Evolutionary conservation across 23 tunicate species (phyloP), one percentile per base, ranked within the genome.

Genomic region (Halocynthia roretzi): DNA sequence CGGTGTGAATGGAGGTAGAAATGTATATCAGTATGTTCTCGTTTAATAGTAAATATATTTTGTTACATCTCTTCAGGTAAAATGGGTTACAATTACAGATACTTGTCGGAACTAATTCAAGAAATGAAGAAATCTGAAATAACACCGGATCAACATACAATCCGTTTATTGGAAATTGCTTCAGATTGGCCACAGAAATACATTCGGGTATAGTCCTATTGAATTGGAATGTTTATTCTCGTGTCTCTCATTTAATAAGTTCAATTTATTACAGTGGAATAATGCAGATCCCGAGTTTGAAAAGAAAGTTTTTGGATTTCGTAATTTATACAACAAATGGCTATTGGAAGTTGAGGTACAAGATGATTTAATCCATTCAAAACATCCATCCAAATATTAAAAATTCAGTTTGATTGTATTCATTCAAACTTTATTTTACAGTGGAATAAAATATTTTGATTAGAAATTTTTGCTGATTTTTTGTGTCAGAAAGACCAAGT

Each of bases 151-250:
- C 52, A 48, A n/a, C 52, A 71, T 17, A 20, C 77, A 22, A 68
- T 87, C 10, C 15, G 44, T 58, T 17, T 71, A 14, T 57, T 87
- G 31, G 93, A 87, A 71, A 87, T 68, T 52, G 83, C 93, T 15
- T 67, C 83, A 8, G 80, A 49, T 8, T 76, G 76, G 71, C 93
- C 93, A 10, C 62, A 77, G 53, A 76, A 76, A 44, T 87, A 87
- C 68, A 77, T 77, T 22, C 71, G 86, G 78, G 78, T 74, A 54
- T 54, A 20, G 15, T 54, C 44, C 44, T 31, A 74, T 12, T n/a
- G 71, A 50, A 58, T 58, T 58, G n/a, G 2, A 58, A 2, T n/a
- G n/a, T 58, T 58, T 14, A 58, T 15, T 58, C 64, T 58, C 63
- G 2, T 58, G 63, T 58, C n/a, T 15, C 63, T 58, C 17, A n/a